A percentile compares a stretch with the other conserved stretches of the same genome.
phyloP scores from a whole-genome alignment of 2,113 vertebrate species.

The Poeciliopsis occidentalis region DNA sequence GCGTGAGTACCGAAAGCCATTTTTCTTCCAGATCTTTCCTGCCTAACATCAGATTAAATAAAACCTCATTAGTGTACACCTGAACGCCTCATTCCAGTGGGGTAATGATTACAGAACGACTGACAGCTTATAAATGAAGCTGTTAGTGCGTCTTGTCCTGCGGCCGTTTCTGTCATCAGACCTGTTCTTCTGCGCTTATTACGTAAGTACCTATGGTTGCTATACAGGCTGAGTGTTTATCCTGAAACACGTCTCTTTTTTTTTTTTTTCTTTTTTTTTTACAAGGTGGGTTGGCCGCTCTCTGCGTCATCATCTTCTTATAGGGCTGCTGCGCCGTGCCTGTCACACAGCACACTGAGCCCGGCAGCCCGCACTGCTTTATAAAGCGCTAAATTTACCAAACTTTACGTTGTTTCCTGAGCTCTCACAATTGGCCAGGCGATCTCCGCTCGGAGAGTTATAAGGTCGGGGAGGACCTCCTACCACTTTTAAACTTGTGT shows the following conservation, averaged over 20 bases:
- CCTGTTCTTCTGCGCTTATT: conserved; percentile 45
- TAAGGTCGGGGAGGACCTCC: conserved; percentile 77
- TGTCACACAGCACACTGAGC: conserved; percentile 53
- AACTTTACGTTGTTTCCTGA: conserved; percentile 89
- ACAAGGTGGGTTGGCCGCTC: conserved; percentile 30
- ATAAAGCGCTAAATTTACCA: conserved; percentile 93
- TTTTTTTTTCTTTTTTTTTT: conserved; percentile 7
- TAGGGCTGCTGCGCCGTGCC: conserved; percentile 49
- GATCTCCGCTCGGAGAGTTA: conserved; percentile 60
- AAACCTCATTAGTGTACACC: conserved; percentile 14
- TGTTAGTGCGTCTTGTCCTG: conserved; percentile 21
- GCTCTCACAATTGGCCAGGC: conserved; percentile 85
- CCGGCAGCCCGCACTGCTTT: conserved; percentile 60
- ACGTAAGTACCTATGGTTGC: conserved; percentile 63
- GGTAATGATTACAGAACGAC: conserved; percentile 8
- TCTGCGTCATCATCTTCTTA: conserved; percentile 62
- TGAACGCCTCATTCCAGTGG: neutral
- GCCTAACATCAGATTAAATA: neutral
- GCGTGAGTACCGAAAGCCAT: no score
- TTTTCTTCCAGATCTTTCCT: neutral
- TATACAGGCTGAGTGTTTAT: conserved; percentile 56
- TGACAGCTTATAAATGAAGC: conserved; percentile 19
- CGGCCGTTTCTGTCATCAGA: conserved; percentile 37
- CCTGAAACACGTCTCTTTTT: conserved; percentile 1
- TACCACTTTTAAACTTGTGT: conserved; percentile 72